Percentiles rank a stretch among this genome's conserved stretches.
Conservation (phyloP, 1,140 invertebrate genomes). For the Babylonia areolata region DNA sequence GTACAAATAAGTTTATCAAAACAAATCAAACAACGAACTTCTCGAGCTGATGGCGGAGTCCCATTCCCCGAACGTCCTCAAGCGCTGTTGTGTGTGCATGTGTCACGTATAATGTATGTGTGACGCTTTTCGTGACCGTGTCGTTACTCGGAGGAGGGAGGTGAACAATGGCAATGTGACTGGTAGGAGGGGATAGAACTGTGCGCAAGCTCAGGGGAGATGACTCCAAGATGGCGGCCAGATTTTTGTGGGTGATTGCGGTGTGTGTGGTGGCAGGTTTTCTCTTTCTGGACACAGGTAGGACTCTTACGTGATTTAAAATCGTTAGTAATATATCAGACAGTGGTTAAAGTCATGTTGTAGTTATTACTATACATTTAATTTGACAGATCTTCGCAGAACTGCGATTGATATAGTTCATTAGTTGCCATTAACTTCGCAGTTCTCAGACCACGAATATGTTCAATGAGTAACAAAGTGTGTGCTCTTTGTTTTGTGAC, state of each 20-base stretch:
- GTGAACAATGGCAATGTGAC: background rate
- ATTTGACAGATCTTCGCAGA: no score
- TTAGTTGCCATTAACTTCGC: no score
- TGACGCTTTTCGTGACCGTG: background rate
- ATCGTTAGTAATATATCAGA: no score
- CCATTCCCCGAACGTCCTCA: background rate
- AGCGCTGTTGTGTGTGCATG: background rate
- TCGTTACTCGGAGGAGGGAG: background rate
- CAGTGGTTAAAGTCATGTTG: no score
- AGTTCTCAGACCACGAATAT: no score
- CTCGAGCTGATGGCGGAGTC: background rate
- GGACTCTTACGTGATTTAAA: no score
- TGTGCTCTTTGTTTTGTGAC: no score
- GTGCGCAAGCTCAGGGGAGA: background rate
- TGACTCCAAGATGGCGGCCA: slow-evolving; percentile 16
- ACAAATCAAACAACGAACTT: no score
- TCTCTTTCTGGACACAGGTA: background rate
- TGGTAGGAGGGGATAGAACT: background rate
- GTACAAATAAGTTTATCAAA: no score
- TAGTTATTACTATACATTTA: no score
- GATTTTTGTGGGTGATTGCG: background rate
- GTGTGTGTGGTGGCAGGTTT: background rate
- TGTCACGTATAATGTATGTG: slow-evolving; percentile 11
- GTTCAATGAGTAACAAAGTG: no score
- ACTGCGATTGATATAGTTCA: no score